Conservation (phyloP, 2,797 vertebrate species). For the Coreius guichenoti region DNA sequence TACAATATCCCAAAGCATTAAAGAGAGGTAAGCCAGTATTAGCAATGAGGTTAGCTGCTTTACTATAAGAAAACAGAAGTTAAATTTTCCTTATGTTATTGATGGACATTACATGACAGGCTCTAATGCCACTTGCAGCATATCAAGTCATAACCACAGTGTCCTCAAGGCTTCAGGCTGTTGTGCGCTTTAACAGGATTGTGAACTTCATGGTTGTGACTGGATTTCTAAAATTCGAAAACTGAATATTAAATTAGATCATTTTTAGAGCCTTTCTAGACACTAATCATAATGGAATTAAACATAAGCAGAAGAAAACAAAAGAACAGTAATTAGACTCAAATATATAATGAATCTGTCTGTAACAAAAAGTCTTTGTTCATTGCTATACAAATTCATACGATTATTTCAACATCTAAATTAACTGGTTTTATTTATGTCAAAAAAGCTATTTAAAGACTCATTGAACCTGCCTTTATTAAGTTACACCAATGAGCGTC, state of each 20-base stretch:
- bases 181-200: not conserved
- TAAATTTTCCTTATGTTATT: not conserved
- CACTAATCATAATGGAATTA: not conserved
- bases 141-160: slow-evolving; percentile 1
- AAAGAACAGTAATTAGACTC: not conserved
- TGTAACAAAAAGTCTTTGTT: not conserved
- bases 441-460: not conserved
- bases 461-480: not conserved
- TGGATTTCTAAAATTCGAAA: not conserved
- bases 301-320: not conserved
- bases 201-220: not conserved
- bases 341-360: not conserved
- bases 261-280: not conserved
- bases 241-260: not conserved
- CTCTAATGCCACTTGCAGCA: not conserved
- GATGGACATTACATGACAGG: not conserved
- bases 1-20: not conserved
- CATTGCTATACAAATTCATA: not conserved
- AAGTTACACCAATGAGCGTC: not conserved
- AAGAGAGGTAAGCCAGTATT: not conserved
- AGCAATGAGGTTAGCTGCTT: not conserved
- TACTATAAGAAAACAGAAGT: not conserved
- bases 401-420: not conserved
- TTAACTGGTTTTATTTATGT: not conserved
- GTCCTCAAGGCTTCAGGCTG: not conserved